These are phyloP conservation scores for Chromobotia macracanthus DNA, from an alignment of 2,797 vertebrate species.

Conservation along the genomic window DNA sequence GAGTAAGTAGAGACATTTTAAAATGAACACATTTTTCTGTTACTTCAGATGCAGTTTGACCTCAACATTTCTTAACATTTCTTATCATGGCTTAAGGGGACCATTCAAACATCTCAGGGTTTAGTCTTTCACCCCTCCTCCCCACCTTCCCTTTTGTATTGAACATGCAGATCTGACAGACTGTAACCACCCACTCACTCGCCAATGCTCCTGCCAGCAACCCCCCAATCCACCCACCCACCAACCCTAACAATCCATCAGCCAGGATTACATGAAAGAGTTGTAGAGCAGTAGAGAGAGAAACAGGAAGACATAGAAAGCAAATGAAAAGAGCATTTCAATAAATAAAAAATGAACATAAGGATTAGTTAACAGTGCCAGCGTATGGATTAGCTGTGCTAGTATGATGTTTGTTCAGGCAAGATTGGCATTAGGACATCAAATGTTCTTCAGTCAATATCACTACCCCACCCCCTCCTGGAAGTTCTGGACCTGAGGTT, in stretches of 20 bases:
- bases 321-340: conserved; percentile 17
- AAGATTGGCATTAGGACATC: neutral
- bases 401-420: conserved; percentile 27
- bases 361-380: conserved; percentile 34
- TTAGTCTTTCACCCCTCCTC: conserved; percentile 42
- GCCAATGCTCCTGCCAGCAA: conserved; percentile 1
- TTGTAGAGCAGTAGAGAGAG: conserved; percentile 30
- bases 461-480: neutral
- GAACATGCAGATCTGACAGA: conserved; percentile 54
- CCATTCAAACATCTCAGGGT: conserved; percentile 36
- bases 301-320: conserved; percentile 15
- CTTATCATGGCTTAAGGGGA: conserved; percentile 17
- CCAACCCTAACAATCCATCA: conserved; percentile 26
- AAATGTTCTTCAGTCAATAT: neutral
- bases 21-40: neutral
- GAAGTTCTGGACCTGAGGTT: neutral
- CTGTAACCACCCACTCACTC: conserved; percentile 41
- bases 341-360: conserved; percentile 39
- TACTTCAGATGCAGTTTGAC: too few species aligned
- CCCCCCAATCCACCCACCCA: neutral
- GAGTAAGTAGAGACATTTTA: neutral
- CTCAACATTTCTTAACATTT: too few species aligned
- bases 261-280: conserved; percentile 47
- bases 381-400: conserved; percentile 20
- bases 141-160: conserved; percentile 22